Conservation (phyloP, 2,888 invertebrate species). For the Aphidoletes aphidimyza region DNA sequence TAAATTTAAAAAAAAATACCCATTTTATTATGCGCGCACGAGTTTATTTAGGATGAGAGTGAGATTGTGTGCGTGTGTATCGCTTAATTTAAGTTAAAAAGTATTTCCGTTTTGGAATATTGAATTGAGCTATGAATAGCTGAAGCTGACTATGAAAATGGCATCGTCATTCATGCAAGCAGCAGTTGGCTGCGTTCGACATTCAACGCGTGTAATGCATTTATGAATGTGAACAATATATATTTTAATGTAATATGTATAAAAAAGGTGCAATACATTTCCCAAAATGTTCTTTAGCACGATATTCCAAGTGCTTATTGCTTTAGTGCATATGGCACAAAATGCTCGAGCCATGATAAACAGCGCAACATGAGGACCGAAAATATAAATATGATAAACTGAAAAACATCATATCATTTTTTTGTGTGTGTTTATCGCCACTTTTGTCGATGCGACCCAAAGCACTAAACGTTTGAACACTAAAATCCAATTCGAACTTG, state of each 20-base stretch:
- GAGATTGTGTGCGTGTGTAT: not conserved
- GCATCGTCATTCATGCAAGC: constrained; percentile 2
- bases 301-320: not conserved
- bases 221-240: constrained; percentile 15
- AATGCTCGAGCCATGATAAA: not conserved
- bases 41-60: constrained; percentile 30
- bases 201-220: not conserved
- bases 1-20: constrained; percentile 23
- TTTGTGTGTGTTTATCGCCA: too few species aligned
- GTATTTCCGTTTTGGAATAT: not conserved
- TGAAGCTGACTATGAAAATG: not conserved
- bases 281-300: not conserved
- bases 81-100: constrained; percentile 12
- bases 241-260: not conserved
- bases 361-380: not conserved
- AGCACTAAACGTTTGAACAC: too few species aligned
- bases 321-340: constrained; percentile 42
- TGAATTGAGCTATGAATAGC: constrained; percentile 29
- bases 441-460: too few species aligned
- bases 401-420: not conserved
- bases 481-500: not conserved
- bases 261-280: not conserved
- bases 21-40: not conserved
- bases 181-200: not conserved
- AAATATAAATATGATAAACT: not conserved